Conservation (phyloP, 1,140 invertebrate genomes). For the Alviniconcha marisindica region DNA sequence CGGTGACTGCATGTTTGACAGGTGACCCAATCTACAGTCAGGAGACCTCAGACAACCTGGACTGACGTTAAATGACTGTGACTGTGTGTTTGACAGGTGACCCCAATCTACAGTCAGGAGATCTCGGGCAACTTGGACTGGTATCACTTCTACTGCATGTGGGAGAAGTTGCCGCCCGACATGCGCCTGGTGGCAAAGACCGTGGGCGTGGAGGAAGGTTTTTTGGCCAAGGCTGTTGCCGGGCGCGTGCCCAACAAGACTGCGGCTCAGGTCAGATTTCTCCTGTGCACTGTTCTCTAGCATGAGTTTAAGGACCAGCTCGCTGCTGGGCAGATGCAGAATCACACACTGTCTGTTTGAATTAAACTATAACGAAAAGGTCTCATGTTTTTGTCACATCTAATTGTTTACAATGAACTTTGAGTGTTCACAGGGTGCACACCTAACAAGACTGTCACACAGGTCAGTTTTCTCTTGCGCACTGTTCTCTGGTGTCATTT, state of each 20-base stretch:
- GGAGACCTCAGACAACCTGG: too few species aligned
- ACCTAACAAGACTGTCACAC: conserved; percentile 77
- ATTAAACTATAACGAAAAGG: too few species aligned
- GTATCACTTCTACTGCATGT: conserved; percentile 89
- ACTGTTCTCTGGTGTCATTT: too few species aligned
- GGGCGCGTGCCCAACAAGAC: conserved; percentile 80
- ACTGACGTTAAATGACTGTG: too few species aligned
- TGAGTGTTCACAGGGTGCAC: too few species aligned
- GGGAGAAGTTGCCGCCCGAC: conserved; percentile 87
- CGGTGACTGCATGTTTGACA: too few species aligned
- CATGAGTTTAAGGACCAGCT: too few species aligned
- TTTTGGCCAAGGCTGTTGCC: conserved; percentile 87
- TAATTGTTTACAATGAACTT: too few species aligned
- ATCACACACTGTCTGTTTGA: too few species aligned
- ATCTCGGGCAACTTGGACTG: conserved; percentile 89
- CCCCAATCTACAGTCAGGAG: conserved; percentile 88
- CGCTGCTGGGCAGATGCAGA: too few species aligned
- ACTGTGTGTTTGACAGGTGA: conserved; percentile 76
- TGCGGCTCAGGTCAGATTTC: conserved; percentile 75
- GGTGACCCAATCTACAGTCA: too few species aligned
- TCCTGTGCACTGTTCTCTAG: background rate
- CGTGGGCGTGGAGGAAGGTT: conserved; percentile 94
- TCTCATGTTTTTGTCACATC: too few species aligned
- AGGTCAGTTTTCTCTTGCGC: conserved; percentile 69
- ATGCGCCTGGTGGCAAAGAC: conserved; percentile 91